Base-by-base conservation (phyloP, 2,888 invertebrate species). In the Drosophila kanekoi region DNA sequence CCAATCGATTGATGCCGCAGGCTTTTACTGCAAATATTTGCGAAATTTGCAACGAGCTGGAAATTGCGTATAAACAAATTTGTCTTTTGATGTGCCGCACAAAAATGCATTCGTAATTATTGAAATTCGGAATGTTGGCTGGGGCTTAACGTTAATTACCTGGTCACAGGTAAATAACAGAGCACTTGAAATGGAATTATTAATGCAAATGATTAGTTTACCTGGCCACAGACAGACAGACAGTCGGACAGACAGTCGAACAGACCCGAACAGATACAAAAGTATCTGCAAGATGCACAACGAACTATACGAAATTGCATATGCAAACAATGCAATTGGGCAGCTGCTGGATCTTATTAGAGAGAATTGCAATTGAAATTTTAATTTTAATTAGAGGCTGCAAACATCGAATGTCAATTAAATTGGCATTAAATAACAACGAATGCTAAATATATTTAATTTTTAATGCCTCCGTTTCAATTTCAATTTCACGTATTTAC, bases 201-300 rank as follows among this genome's bases (percentile, higher is more conserved):
- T 78, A 80, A 88, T 80, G 68, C 57, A 69, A 87, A 65, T 84
- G 61, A 84, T 75, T 71, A 84, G 75, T 66, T 72, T 62, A 45
- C 47, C 40, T 58, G 56, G 58, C 59, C 40, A 45, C 9, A 57
- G 20, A 23, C 23, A 23, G 23, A 23, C 23, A 37, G 20, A 20
- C n/a, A 14, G 32, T 4, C 6, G 5, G 20, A 20, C 28, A 23
- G 23, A 8, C 8, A 2, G 6, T 1, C 23, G 20, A 37, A 20
- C n/a, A 11, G 32, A n/a, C 9, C 18, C 1, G 2, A 13, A 41
- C 28, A 18, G 28, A 49, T 32, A 47, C 35, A 41, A 69, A 60
- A 51, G 52, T 81, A 67, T 80, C 60, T 71, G 32, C 40, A 52
- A 68, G 63, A 75, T 64, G 56, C 61, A 64, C 40, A 61, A 62